These are phyloP conservation scores for Ranitomeya imitator DNA, from an alignment of 2,113 vertebrate species.

Conservation along the genomic window DNA sequence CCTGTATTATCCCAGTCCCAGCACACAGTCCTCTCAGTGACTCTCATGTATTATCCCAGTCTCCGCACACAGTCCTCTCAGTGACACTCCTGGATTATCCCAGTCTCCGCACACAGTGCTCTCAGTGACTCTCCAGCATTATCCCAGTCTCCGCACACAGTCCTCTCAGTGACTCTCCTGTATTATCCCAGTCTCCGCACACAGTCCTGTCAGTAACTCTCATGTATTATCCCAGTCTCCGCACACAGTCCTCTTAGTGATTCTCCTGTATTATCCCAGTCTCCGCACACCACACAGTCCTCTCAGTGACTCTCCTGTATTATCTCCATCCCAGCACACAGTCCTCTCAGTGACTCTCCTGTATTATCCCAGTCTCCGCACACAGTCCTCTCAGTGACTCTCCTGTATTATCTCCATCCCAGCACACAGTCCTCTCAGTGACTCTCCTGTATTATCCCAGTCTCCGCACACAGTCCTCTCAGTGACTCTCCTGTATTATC, in stretches of 20 bases:
- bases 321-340: too few relatives aligned
- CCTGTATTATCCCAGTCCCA: neutral
- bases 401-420: neutral
- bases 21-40: neutral
- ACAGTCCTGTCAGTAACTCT: neutral
- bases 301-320: too few relatives aligned
- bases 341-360: neutral
- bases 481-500: neutral
- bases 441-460: neutral
- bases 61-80: neutral
- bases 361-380: neutral
- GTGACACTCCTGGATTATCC: neutral
- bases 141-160: too few relatives aligned
- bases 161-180: neutral
- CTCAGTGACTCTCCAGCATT: neutral
- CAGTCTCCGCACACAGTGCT: neutral
- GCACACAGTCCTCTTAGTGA: neutral
- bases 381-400: neutral
- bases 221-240: neutral
- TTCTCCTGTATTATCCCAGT: neutral
- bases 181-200: neutral
- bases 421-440: conserved; percentile 6
- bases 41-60: neutral
- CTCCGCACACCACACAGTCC: too few relatives aligned
- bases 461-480: too few relatives aligned